Conservation (phyloP, 2,113 vertebrate genomes). For the Gavia stellata region DNA sequence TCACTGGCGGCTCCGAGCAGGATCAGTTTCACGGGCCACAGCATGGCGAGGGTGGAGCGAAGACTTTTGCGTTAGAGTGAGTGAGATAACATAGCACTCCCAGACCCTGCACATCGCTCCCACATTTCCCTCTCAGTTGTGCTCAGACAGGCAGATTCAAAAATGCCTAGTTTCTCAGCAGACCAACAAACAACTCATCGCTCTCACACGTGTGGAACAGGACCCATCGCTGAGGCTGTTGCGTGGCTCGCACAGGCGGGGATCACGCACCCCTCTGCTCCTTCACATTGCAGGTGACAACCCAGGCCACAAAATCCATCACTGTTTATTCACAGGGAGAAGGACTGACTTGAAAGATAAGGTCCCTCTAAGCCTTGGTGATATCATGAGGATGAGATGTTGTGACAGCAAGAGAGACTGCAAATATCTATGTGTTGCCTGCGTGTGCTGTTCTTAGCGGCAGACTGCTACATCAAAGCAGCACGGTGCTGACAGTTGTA, state of each 20-base stretch:
- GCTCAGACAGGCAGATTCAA: neutral
- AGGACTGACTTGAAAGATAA: neutral
- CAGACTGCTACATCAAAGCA: neutral
- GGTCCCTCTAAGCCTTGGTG: neutral
- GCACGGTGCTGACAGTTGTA: neutral
- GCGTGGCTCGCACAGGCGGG: fast-evolving
- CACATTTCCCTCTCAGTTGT: fast-evolving
- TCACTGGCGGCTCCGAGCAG: neutral
- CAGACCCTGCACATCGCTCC: neutral
- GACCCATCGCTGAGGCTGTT: neutral
- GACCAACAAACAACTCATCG: neutral
- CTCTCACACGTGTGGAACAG: fast-evolving
- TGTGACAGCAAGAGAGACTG: neutral
- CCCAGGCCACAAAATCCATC: neutral
- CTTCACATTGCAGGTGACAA: neutral
- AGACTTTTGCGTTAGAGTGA: neutral
- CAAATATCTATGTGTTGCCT: neutral
- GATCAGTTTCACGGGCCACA: neutral
- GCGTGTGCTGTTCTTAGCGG: neutral
- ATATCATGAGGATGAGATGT: neutral
- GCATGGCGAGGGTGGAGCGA: fast-evolving
- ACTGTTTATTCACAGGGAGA: neutral
- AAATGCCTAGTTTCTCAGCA: neutral
- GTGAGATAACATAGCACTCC: neutral
- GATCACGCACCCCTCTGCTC: neutral